Evolutionary conservation across 2,888 invertebrate species (phyloP), one percentile per base, ranked within the genome.

Genomic region (Hemicrepidius hirtus): DNA sequence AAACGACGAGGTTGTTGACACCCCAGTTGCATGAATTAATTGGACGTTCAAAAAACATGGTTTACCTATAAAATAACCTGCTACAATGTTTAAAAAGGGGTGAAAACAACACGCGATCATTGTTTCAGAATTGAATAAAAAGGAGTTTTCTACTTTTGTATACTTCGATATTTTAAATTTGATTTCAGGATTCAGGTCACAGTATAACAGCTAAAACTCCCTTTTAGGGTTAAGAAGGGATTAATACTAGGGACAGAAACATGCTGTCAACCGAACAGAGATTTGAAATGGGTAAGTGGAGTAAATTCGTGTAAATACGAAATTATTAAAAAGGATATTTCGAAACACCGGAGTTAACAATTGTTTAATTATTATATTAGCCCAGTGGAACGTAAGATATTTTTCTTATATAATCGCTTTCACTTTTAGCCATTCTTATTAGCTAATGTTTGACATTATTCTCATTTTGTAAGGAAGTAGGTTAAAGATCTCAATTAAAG

Each of bases 341-440:
- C 20, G 5, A 57, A 57, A 35, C 20, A 35, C 12, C 35, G 6
- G 21, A 21, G 13, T 16, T 40, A 10, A 20, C 24, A 59, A 59
- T 40, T 59, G 40, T 37, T 55, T 21, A 62, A 13, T 24, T 62
- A 24, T 62, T 28, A 16, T 44, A 62, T 46, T 49, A 49, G 18
- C 18, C 9, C 18, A 46, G 20, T 46, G 18, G 18, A 13, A 37
- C 24, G 62, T 44, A 66, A 66, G 16, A 44, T 35, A 55, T 57
- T 12, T 32, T 40, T 7, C 13, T 69, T 53, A 63, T 53, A 71
- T 67, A 66, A 71, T 66, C 50, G 62, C 71, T 71, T 71, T 71
- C 71, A 71, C 71, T 71, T 65, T 70, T 64, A 69, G 40, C 20
- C 55, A 50, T 50, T 32, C 59, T 71, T 71, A 32, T 59, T 66